A percentile compares a stretch with the other conserved stretches of the same genome.
phyloP scores from a whole-genome alignment of 2,113 vertebrate genomes.

The cattle (Bos taurus) region DNA sequence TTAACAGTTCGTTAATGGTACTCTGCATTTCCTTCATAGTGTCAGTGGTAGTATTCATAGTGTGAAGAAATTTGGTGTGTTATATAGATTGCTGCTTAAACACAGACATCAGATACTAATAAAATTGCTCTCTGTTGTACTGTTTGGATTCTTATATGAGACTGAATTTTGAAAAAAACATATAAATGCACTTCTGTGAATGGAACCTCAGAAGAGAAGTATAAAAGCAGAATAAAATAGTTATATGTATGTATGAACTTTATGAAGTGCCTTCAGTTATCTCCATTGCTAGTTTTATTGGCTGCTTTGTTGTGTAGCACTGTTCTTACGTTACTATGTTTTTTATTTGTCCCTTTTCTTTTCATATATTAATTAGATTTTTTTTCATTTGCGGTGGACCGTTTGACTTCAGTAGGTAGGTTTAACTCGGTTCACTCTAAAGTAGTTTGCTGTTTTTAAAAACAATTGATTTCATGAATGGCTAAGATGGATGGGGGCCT shows the following conservation, averaged over 20 bases:
- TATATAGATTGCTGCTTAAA: conserved; percentile 22
- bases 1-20: background rate
- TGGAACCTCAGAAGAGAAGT: conserved; percentile 26
- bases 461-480: conserved; percentile 62
- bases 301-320: conserved; percentile 78
- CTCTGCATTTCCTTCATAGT: background rate
- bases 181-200: conserved; percentile 11
- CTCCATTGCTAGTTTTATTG: conserved; percentile 73
- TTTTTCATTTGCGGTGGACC: conserved; percentile 91
- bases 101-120: background rate
- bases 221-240: conserved; percentile 21
- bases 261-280: conserved; percentile 46
- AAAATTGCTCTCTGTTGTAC: conserved; percentile 16
- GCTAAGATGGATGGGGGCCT: conserved; percentile 51
- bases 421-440: conserved; percentile 76
- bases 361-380: conserved; percentile 88
- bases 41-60: background rate
- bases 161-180: background rate
- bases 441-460: conserved; percentile 55
- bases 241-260: conserved; percentile 21
- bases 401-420: conserved; percentile 93
- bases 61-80: background rate
- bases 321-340: conserved; percentile 78
- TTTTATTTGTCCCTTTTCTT: conserved; percentile 85
- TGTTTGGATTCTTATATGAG: background rate